Evolutionary conservation across 2,797 vertebrate species (phyloP).

Genomic region (Eutrigla gurnardus): DNA sequence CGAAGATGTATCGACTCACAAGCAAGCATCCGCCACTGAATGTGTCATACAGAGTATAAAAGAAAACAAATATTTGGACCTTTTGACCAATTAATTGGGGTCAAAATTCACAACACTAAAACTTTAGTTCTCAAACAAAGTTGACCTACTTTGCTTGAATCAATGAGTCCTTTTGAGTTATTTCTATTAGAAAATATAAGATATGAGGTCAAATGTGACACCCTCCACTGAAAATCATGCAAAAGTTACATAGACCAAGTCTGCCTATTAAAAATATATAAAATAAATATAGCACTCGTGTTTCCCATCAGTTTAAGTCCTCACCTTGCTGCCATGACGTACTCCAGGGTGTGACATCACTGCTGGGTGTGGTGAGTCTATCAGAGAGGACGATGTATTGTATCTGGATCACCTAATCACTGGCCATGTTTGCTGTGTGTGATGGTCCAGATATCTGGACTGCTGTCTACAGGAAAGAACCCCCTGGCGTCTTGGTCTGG

Average conservation of each 20-base stretch:
- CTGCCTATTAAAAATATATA: too few relatives aligned
- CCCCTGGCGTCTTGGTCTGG: slow-evolving; percentile 22
- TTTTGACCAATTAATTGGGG: too few relatives aligned
- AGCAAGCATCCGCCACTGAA: neutral
- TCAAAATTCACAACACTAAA: neutral
- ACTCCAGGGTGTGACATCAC: too few relatives aligned
- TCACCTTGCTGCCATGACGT: neutral
- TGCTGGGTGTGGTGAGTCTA: neutral
- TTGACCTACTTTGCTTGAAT: neutral
- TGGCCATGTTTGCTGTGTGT: neutral
- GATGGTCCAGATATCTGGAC: slow-evolving; percentile 26
- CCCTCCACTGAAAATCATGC: neutral
- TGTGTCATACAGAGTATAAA: neutral
- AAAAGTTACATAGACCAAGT: neutral
- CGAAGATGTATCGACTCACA: neutral
- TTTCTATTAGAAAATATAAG: neutral
- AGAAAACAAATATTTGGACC: too few relatives aligned
- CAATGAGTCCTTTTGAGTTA: neutral
- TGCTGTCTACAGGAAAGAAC: slow-evolving; percentile 40
- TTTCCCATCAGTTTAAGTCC: too few relatives aligned
- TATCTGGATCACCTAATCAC: neutral
- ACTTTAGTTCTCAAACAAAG: neutral
- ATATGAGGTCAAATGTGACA: neutral
- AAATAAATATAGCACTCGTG: too few relatives aligned
- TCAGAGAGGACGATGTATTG: neutral